Base-by-base conservation (phyloP, 2,797 vertebrate species). In the Microctenopoma lineatum region DNA sequence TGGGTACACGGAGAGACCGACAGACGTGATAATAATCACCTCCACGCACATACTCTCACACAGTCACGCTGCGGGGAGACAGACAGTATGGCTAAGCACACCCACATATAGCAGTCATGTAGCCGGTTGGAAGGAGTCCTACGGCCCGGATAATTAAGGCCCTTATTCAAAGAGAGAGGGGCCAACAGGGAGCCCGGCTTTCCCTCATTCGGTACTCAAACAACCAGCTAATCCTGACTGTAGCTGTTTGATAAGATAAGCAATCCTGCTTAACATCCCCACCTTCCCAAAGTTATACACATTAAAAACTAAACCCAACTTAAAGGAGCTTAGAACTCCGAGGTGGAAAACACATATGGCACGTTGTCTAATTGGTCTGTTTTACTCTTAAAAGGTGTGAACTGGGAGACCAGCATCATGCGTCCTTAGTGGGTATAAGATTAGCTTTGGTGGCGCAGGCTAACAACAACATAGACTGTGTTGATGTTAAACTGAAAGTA, bases 11-110 rank as follows among this genome's bases (percentile, higher is more conserved):
- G 47, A 82, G 83, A 90, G 65, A 60, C 78, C 56, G 87, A 70
- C 81, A 90, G 82, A 91, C 84, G 79, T 47, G 78, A 80, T 84
- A 89, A 89, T 85, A 82, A 81, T 83, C 83, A 83, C 84, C 77
- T 85, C 87, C 80, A 73, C 78, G n/a, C 83, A 68, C 80, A 62
- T 26, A 74, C 69, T 75, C 80, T 63, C 75, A 70, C 81, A 66
- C 63, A 66, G 57, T 77, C 66, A 80, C 75, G 77, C 66, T 1
- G 41, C 2, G 39, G 72, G 73, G 69, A 87, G 77, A 84, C 71
- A 26, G 68, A 77, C 80, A 66, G 74, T 63, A 83, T 47, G 77
- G 66, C 75, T 84, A 27, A 77, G 63, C 80, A 82, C 79, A 73
- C 81, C 77, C 83, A 85, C 87, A 70, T 70, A 64, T 45, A 84